Conservation (phyloP, 2,797 vertebrate species). For the Champsocephalus gunnari region DNA sequence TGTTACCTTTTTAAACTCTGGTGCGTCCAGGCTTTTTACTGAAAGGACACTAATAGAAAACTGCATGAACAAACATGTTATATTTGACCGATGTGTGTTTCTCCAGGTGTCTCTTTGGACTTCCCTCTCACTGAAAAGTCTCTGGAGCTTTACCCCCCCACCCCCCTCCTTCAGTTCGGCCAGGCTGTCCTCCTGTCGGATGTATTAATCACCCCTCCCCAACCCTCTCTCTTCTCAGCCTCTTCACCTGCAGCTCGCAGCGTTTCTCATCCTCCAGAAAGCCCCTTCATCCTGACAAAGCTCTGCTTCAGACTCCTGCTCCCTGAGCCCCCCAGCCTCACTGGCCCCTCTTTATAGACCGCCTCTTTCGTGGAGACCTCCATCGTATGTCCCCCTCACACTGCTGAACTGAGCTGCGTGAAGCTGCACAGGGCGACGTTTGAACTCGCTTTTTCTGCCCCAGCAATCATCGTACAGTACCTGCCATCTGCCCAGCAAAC, state of each 20-base stretch:
- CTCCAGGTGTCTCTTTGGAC: constrained; percentile 61
- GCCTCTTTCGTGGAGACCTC: constrained; percentile 49
- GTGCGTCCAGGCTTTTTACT: neutral
- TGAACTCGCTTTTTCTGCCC: constrained; percentile 20
- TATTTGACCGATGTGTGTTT: constrained; percentile 1
- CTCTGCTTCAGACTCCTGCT: constrained; percentile 36
- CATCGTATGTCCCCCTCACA: constrained; percentile 45
- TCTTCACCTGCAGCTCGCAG: constrained; percentile 35
- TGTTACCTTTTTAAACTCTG: too few species aligned
- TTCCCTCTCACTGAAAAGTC: constrained; percentile 37
- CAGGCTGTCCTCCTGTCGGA: constrained; percentile 6
- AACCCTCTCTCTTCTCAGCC: neutral
- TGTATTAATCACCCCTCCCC: constrained; percentile 5
- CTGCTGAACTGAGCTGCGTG: constrained; percentile 45
- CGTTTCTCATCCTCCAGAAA: constrained; percentile 9
- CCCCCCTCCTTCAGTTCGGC: neutral
- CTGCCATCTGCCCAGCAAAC: constrained; percentile 68
- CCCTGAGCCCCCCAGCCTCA: constrained; percentile 48
- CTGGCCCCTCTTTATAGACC: constrained; percentile 30
- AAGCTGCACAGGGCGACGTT: constrained; percentile 21
- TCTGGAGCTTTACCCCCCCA: constrained; percentile 18
- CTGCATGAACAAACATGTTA: neutral
- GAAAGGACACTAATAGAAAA: neutral
- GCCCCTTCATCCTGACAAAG: constrained; percentile 28
- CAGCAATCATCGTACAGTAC: constrained; percentile 43